Conservation (phyloP, 2,888 invertebrate species). For the Atrina japonica region DNA sequence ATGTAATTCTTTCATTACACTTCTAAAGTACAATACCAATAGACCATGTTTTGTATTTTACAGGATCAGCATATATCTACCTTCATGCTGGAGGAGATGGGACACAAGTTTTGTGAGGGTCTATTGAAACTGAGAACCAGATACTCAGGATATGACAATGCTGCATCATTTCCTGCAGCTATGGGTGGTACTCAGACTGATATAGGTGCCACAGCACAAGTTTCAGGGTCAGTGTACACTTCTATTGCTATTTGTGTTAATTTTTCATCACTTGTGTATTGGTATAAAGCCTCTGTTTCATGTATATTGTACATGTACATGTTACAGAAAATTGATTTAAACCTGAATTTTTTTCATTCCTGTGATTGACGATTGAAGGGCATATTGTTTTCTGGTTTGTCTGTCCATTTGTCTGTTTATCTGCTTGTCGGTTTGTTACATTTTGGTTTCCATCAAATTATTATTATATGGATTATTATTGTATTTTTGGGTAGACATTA, state of each 20-base stretch:
- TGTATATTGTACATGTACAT: too few relatives aligned
- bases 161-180: constrained; percentile 30
- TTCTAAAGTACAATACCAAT: background rate
- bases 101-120: constrained; percentile 78
- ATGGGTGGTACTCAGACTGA: constrained; percentile 10
- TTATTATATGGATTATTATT: too few relatives aligned
- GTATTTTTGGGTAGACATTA: too few relatives aligned
- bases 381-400: too few relatives aligned
- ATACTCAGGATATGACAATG: constrained; percentile 25
- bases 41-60: background rate
- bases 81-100: constrained; percentile 78
- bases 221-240: constrained; percentile 2
- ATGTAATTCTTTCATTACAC: background rate
- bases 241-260: too few relatives aligned
- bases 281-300: background rate
- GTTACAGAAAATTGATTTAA: too few relatives aligned
- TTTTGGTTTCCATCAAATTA: too few relatives aligned
- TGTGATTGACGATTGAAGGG: too few relatives aligned
- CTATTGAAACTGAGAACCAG: constrained; percentile 61
- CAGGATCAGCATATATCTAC: constrained; percentile 79
- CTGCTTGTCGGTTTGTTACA: too few relatives aligned
- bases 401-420: too few relatives aligned
- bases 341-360: background rate
- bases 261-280: background rate
- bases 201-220: constrained; percentile 25